Evolutionary conservation across 2,888 invertebrate species (phyloP), one percentile per base, ranked within the genome.

Genomic region (Habroteleia sp.): DNA sequence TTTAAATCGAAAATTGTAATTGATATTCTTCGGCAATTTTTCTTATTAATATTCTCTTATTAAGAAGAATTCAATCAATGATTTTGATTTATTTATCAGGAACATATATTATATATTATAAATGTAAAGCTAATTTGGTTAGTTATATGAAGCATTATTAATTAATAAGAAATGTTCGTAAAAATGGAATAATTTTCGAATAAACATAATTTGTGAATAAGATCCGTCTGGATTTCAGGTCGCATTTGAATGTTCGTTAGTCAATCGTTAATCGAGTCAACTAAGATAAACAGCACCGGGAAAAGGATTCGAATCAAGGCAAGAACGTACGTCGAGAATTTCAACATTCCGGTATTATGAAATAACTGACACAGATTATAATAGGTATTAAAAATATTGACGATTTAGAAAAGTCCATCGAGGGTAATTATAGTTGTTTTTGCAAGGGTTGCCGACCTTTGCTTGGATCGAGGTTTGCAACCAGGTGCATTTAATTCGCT

Each of bases 171-270:
- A 20, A 20, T 20, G 4, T 3, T 20, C 4, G 20, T 20, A 20
- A 20, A 20, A 20, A 20, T 20, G 4, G 4, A 20, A 20, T 3
- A 20, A 17, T 29, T 37, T 37, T 42, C 14, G 7, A 52, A 42
- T 35, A 27, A 42, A 54, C 14, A 23, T 48, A 58, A 48, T 13
- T 23, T 11, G 23, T 10, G 27, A 46, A 46, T 39, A 41, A 72
- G 56, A 72, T 72, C 72, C 72, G 72, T 50, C 37, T 72, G 23
- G 48, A 48, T 72, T 72, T 72, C 72, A 63, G 63, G 72, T 72
- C 62, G 63, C 63, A 56, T 72, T 63, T 63, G 63, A 63, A 72
- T 63, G 72, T 54, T 58, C 48, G 58, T 63, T 72, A 72, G 72
- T 72, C 56, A 72, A 72, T 63, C 58, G 72, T 56, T 72, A 72